Conservation (phyloP, 2,113 vertebrate species). For the Oncorhynchus tshawytscha region DNA sequence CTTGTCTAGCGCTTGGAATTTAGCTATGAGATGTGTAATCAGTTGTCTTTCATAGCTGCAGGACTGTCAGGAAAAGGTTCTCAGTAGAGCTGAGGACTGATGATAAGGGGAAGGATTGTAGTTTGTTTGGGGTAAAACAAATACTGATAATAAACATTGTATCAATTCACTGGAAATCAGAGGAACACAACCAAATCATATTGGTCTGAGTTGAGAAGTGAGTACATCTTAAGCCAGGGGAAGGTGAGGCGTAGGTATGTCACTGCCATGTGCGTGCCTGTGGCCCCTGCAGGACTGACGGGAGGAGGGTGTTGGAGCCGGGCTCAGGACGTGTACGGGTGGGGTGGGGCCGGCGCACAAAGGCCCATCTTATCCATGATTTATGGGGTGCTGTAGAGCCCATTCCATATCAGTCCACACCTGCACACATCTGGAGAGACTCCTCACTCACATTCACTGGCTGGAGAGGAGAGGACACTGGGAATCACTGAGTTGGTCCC, state of each 20-base stretch:
- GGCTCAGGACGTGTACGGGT: not conserved
- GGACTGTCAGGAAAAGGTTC: not conserved
- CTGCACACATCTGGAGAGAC: constrained; percentile 22
- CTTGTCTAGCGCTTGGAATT: not conserved
- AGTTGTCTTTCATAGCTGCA: not conserved
- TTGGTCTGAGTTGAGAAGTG: no score
- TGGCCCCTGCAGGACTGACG: not conserved
- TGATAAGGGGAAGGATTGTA: not conserved
- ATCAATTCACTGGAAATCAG: no score
- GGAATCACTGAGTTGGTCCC: not conserved
- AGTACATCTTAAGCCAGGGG: no score
- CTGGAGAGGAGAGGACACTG: not conserved
- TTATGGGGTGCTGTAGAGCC: constrained; percentile 29
- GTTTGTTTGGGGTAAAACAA: no score
- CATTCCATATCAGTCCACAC: constrained; percentile 30
- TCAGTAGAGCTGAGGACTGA: not conserved
- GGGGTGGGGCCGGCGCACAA: not conserved
- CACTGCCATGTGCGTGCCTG: not conserved
- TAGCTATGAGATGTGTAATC: not conserved
- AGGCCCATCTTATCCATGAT: constrained; percentile 17
- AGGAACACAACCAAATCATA: no score
- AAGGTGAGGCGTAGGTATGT: not conserved
- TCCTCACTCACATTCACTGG: not conserved
- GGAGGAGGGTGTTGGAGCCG: not conserved
- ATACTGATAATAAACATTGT: no score